Base-by-base conservation (phyloP, 2,797 vertebrate species). In the Martes flavigula region DNA sequence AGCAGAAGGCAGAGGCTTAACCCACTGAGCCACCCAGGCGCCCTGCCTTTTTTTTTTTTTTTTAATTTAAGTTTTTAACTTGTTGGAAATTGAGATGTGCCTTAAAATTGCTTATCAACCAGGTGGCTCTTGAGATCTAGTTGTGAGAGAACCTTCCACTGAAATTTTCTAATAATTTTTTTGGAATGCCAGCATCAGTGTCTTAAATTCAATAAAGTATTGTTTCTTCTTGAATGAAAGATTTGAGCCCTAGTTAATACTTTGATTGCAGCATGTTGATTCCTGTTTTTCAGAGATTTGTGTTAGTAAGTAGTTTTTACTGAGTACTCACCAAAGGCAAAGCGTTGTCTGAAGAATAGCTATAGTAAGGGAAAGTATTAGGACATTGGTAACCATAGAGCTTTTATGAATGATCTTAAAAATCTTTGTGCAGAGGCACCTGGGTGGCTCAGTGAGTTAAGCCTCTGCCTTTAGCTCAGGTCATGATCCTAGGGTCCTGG, bases 31-130 rank as follows among this genome's bases (percentile, higher is more conserved):
- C 46, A 48, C 46, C 12, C 46, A 48, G 46, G 3, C 13, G 13
- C 46, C 46, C 46, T 48, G 46, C 46, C 3, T 48, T 48, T 48
- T 48, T 48, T 48, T 48, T 48, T 48, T 48, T 92, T 40, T 72
- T 90, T 95, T 40, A 85, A 46, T 46, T 95, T 48, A 92, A 92
- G 43, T 79, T 96, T 88, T 91, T 87, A 91, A 91, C 23, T 51
- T 91, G 5, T 81, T 23, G 91, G 85, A 92, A 85, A 89, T 91
- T 83, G 75, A 4, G 40, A 48, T 38, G 0, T 35, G 7, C 88
- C 40, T 91, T 88, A 91, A 43, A 89, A 73, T 58, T 94, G 43
- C 27, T 32, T 32, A 73, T 90, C 48, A 83, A 56, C 66, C 48
- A 78, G n/a, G 72, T 77, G 88, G 66, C 78, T 60, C 23, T 90